Base-by-base conservation (phyloP, 2,113 vertebrate species). In the Dissostichus mawsoni region DNA sequence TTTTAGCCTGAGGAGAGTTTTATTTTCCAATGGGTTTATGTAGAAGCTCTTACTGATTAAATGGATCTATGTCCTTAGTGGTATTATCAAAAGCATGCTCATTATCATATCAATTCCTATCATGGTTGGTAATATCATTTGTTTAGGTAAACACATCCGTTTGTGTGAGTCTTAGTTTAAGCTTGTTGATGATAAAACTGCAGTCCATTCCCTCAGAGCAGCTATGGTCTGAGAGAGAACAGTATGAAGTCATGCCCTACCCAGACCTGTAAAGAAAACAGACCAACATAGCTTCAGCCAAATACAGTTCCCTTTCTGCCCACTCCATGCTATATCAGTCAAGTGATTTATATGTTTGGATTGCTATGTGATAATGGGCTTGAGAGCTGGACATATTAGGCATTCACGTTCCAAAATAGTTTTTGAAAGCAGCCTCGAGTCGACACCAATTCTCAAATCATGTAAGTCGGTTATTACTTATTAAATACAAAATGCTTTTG, bases 181-280 rank as follows among this genome's bases (percentile, higher is more conserved):
- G 29, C 29, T 29, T 84, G 85, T 82, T 83, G 79, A 87, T 84
- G 84, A 81, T 44, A 84, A 81, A 88, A 84, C 33, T 65, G 14
- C 20, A 14, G 70, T 84, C 66, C 50, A 33, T 88, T 84, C 87
- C 85, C 80, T 87, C 56, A 9, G 44, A 95, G 96, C 96, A 97
- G 97, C 96, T 97, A 96, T 67, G 87, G 80, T 66, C 73, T 51
- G 74, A 64, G 69, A 95, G 94, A 96, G 8, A 94, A 95, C 92
- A 91, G 95, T 94, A 95, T 96, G 95, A 96, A 96, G 95, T 97
- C 95, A 87, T 74, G 44, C 77, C 95, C 95, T 94, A 93, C 90
- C 81, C 95, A 94, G 95, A 93, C 95, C 95, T 96, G 95, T 94
- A 94, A 96, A 94, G 91, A 95, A 95, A 91, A 95, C 93, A 90